Evolutionary conservation across 2,888 invertebrate species (phyloP), one percentile per base, ranked within the genome.

Genomic region (Lycia hirtaria): DNA sequence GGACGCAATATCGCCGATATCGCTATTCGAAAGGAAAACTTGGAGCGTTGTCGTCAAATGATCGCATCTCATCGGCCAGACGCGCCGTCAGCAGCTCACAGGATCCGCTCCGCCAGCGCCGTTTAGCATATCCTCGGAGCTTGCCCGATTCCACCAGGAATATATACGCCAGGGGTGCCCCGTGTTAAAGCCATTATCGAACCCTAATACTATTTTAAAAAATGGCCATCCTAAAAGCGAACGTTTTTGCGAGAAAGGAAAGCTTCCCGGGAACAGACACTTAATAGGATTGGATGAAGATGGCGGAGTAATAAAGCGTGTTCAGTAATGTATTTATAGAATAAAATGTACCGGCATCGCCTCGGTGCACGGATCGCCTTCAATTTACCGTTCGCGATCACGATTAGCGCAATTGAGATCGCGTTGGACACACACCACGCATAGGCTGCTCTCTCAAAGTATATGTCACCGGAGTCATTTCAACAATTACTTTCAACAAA

Each of bases 231-330:
- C 83, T 86, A 84, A 86, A 82, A 82, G 79, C 80, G 78, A 85
- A 83, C 80, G 77, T 75, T 78, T 76, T 78, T 76, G 73, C 73
- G 69, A 74, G 75, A 72, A 68, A 71, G 80, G 75, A 78, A 81
- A 81, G 78, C 82, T 83, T 79, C 76, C 81, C 79, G 80, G 78
- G 80, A 85, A 83, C 83, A 83, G 83, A 83, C 84, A 80, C 84
- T 85, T 89, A 91, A 91, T 87, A 87, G 87, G 89, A 92, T 92
- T 88, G 87, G 85, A 88, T 85, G 83, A 87, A 85, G 88, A 88
- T 85, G 85, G 88, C 82, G 76, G 77, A 90, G 90, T 90, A 88
- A 89, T 88, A 90, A 90, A 88, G 83, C 88, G 87, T 88, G 89
- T 91, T 88, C 87, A 67, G 74, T 90, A 91, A 90, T 88, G 87